Conservation (phyloP, 2,113 vertebrate genomes). For the Indicator indicator region DNA sequence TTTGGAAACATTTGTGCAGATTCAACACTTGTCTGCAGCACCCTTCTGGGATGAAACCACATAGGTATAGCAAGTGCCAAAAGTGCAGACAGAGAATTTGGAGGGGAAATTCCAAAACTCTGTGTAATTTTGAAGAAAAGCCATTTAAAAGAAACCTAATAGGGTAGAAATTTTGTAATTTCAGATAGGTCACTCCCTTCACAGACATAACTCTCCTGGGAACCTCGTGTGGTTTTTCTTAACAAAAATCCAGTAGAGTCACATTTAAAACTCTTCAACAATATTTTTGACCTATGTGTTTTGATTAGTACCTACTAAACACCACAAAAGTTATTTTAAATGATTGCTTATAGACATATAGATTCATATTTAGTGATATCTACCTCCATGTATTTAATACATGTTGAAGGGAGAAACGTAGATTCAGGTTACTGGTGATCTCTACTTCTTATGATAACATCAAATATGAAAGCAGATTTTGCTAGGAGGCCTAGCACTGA, state of each 20-base stretch:
- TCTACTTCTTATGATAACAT: neutral
- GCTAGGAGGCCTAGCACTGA: neutral
- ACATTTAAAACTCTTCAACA: neutral
- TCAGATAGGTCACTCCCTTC: neutral
- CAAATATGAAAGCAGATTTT: neutral
- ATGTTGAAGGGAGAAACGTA: neutral
- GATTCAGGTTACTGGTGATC: neutral
- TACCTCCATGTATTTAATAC: neutral
- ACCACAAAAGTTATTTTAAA: neutral
- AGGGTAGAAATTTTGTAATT: neutral
- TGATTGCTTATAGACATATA: neutral
- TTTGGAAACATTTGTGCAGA: conserved; percentile 72
- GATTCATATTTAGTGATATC: neutral
- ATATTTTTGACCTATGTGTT: neutral
- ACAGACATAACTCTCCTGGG: neutral
- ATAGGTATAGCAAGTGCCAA: conserved; percentile 59
- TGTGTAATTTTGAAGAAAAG: conserved; percentile 2
- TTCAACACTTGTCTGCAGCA: conserved; percentile 67
- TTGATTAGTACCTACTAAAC: neutral
- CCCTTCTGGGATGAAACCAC: conserved; percentile 61
- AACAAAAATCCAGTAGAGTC: neutral
- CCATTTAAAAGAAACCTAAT: conserved; percentile 8
- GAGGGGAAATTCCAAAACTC: conserved; percentile 34
- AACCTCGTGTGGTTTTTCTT: neutral
- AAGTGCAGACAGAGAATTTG: conserved; percentile 40